phyloP scores from a whole-genome alignment of 2,113 vertebrate species.

The Odocoileus hemionus region DNA sequence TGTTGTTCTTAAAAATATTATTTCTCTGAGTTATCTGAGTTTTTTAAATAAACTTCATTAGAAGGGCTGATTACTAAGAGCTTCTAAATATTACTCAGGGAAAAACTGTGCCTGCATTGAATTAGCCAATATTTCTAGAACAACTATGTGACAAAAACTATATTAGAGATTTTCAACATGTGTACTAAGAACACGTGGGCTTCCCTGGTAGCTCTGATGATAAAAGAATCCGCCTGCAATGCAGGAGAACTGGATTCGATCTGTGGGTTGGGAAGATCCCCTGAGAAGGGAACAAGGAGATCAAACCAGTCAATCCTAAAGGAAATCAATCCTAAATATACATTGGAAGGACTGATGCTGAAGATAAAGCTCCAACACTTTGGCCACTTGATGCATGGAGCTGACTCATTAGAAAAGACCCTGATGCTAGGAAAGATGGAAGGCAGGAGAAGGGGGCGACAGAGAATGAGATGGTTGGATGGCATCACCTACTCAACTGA shows the following conservation, averaged over 20 bases:
- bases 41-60: neutral
- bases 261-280: neutral
- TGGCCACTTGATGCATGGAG: neutral
- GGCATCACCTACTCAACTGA: neutral
- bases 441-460: neutral
- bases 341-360: neutral
- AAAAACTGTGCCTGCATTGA: neutral
- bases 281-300: neutral
- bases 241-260: neutral
- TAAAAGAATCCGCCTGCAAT: neutral
- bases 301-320: neutral
- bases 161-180: neutral
- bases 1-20: neutral
- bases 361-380: neutral
- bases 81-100: neutral
- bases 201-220: neutral
- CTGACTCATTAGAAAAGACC: neutral
- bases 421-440: neutral
- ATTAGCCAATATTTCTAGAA: neutral
- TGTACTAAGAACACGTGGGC: neutral
- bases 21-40: neutral
- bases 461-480: neutral
- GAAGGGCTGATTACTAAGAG: neutral
- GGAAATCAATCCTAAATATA: neutral
- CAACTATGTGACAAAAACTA: neutral